phyloP scores from a whole-genome alignment of 2,797 vertebrate species.

The Crypturellus tataupa region DNA sequence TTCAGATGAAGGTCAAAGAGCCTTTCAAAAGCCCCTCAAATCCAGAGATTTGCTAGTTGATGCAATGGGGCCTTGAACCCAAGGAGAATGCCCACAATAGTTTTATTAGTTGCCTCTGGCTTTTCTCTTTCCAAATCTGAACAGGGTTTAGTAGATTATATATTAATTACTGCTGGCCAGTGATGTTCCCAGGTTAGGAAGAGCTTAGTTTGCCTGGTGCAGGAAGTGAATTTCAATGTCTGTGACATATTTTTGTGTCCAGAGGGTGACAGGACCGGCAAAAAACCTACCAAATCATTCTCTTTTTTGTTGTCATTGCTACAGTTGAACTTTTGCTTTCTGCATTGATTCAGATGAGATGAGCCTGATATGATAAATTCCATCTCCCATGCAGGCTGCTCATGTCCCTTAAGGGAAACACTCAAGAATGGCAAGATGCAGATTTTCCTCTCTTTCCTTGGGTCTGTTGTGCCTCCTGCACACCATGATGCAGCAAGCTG shows the following conservation, averaged over 20 bases:
- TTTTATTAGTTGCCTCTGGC: slow-evolving; percentile 53
- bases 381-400: not conserved
- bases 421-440: not conserved
- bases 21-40: slow-evolving; percentile 27
- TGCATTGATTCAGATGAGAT: not conserved
- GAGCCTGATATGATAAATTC: not conserved
- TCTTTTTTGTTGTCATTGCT: not conserved
- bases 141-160: not conserved
- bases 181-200: slow-evolving; percentile 5
- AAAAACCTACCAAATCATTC: not conserved
- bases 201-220: not conserved
- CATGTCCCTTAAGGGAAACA: rapidly evolving
- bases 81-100: slow-evolving; percentile 39
- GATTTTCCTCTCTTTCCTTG: not conserved
- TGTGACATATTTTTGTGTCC: not conserved
- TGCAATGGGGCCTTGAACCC: not conserved
- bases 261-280: not conserved
- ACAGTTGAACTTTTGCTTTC: not conserved
- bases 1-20: not conserved
- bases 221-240: not conserved
- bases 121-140: slow-evolving; percentile 41
- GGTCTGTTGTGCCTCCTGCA: not conserved
- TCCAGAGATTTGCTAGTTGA: not conserved
- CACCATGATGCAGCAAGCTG: not conserved
- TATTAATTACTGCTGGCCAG: not conserved